A percentile compares a stretch with the other conserved stretches of the same genome.
phyloP scores from a whole-genome alignment of 2,888 invertebrate species.

The Himalopsyche japonica region DNA sequence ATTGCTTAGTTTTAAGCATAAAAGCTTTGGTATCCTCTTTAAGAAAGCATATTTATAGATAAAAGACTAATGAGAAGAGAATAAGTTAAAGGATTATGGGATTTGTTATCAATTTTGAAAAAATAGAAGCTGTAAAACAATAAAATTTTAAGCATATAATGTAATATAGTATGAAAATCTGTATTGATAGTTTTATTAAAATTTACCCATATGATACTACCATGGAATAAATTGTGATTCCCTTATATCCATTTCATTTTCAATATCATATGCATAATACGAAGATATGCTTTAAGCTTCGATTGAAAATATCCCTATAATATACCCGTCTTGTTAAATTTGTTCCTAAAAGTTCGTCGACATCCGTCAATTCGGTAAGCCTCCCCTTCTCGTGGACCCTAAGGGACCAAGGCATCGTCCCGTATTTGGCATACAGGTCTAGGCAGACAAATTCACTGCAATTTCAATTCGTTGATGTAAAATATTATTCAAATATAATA shows the following conservation, averaged over 20 bases:
- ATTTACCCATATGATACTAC: not conserved
- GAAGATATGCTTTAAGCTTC: not conserved
- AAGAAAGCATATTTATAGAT: too few species aligned
- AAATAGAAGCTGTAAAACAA: too few species aligned
- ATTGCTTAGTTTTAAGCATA: too few species aligned
- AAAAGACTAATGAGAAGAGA: too few species aligned
- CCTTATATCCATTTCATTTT: too few species aligned
- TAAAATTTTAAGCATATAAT: too few species aligned
- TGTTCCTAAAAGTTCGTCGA: constrained; percentile 30
- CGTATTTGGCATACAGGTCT: constrained; percentile 12
- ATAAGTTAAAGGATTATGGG: too few species aligned
- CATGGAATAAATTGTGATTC: too few species aligned
- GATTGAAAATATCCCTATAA: not conserved
- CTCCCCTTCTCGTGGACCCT: constrained; percentile 1
- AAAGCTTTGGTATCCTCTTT: too few species aligned
- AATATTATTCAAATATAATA: constrained; percentile 31
- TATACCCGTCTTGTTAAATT: not conserved
- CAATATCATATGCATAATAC: too few species aligned
- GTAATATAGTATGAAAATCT: too few species aligned
- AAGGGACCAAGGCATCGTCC: constrained; percentile 7
- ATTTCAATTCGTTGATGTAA: constrained; percentile 35
- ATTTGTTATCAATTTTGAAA: too few species aligned
- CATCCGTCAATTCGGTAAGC: constrained; percentile 26
- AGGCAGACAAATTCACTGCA: constrained; percentile 27
- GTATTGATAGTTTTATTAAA: not conserved